phyloP scores from a whole-genome alignment of 2,888 invertebrate species.

The Tetranychus piercei region DNA sequence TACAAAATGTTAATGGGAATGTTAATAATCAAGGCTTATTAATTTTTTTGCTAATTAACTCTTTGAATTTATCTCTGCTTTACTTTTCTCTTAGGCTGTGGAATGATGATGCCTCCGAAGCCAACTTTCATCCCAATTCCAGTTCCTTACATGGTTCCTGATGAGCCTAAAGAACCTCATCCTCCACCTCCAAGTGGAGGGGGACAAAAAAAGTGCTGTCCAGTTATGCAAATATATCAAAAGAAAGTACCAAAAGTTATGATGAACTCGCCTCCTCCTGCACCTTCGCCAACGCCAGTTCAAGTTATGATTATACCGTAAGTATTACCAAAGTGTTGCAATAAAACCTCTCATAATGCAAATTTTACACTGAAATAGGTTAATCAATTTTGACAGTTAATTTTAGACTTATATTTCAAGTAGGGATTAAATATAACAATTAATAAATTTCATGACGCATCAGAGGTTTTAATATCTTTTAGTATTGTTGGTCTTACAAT shows the following conservation, averaged over 20 bases:
- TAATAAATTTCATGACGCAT: too few species aligned
- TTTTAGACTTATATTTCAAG: background rate
- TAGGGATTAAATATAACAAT: background rate
- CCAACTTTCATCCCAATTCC: background rate
- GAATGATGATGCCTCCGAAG: background rate
- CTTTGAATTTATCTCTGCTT: background rate
- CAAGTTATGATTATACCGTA: background rate
- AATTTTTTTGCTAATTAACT: background rate
- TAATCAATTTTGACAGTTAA: background rate
- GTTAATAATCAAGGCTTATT: too few species aligned
- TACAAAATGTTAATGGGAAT: background rate
- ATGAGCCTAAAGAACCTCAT: background rate
- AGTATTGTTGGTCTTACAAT: too few species aligned
- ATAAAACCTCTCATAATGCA: too few species aligned
- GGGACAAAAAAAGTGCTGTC: background rate
- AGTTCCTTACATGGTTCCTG: background rate
- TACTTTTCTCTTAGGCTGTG: background rate
- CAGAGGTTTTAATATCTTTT: too few species aligned
- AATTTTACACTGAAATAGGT: too few species aligned
- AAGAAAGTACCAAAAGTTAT: background rate
- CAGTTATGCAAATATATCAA: background rate
- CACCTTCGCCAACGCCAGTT: background rate
- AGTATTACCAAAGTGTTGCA: background rate
- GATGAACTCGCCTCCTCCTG: background rate
- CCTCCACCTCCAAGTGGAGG: background rate